Evolutionary conservation across 2,888 invertebrate species (phyloP).

Genomic region (Tachystola acroxantha): DNA sequence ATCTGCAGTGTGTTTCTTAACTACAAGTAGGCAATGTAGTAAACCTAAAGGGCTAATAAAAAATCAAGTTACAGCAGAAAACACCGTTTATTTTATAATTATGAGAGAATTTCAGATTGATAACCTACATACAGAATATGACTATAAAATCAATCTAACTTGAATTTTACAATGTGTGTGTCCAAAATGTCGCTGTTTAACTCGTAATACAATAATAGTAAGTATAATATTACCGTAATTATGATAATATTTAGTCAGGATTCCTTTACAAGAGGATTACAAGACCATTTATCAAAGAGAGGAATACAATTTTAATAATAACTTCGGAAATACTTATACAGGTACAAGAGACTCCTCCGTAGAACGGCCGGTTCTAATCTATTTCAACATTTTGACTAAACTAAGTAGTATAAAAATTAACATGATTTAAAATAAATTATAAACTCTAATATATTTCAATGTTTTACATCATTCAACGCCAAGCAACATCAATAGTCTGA

Average conservation of each 20-base stretch:
- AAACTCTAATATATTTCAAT: constrained; percentile 61
- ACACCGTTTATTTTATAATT: constrained; percentile 80
- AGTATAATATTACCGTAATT: constrained; percentile 38
- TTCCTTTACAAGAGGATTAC: constrained; percentile 70
- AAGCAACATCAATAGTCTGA: constrained; percentile 70
- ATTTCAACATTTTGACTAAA: constrained; percentile 69
- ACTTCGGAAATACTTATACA: constrained; percentile 58
- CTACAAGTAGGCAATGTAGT: no score
- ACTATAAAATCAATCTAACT: constrained; percentile 77
- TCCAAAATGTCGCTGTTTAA: constrained; percentile 59
- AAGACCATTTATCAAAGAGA: constrained; percentile 53
- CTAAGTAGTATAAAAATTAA: constrained; percentile 65
- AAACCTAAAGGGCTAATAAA: no score
- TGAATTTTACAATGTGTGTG: constrained; percentile 62
- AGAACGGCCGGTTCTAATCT: constrained; percentile 61
- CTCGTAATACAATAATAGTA: constrained; percentile 42
- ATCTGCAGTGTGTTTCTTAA: no score
- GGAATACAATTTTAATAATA: constrained; percentile 60
- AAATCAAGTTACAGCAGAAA: constrained; percentile 66
- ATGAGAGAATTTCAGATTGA: constrained; percentile 79
- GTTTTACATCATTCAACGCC: constrained; percentile 68
- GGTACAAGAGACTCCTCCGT: constrained; percentile 55
- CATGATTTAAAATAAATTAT: constrained; percentile 59
- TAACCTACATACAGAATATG: constrained; percentile 78
- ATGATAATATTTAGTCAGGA: constrained; percentile 45